Conservation (phyloP, 2,113 vertebrate genomes). For the Cryptoleucopteryx plumbea region DNA sequence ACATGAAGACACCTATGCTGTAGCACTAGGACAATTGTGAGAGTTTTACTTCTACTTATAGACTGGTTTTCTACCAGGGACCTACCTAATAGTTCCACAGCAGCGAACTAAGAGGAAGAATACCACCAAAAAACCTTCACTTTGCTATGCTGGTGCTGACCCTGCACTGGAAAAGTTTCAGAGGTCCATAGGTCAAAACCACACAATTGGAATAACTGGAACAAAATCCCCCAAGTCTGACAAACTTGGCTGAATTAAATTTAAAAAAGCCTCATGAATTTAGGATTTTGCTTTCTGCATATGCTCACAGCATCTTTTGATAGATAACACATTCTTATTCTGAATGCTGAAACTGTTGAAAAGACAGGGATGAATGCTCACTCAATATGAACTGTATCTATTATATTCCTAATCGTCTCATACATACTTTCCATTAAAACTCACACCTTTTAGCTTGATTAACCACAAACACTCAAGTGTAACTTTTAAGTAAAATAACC, state of each 20-base stretch:
- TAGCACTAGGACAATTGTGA: background rate
- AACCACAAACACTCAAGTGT: background rate
- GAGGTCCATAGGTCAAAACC: background rate
- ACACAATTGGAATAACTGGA: background rate
- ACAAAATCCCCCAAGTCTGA: background rate
- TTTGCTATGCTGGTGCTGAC: background rate
- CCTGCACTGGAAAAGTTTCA: background rate
- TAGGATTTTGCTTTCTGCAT: background rate
- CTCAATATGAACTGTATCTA: background rate
- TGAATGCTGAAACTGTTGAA: background rate
- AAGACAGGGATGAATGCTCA: background rate
- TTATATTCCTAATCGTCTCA: background rate
- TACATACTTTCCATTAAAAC: background rate
- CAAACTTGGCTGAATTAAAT: background rate
- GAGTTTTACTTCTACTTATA: background rate
- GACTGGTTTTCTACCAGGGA: background rate
- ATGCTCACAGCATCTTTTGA: background rate
- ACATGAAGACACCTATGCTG: background rate
- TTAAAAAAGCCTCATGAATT: background rate
- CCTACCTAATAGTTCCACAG: background rate
- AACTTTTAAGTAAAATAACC: background rate
- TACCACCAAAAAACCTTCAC: background rate
- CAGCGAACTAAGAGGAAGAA: background rate
- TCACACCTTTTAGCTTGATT: background rate
- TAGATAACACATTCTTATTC: background rate